These are phyloP conservation scores for Syndactyla subalaris DNA, from an alignment of 2,797 vertebrate genomes.

Conservation along the genomic window DNA sequence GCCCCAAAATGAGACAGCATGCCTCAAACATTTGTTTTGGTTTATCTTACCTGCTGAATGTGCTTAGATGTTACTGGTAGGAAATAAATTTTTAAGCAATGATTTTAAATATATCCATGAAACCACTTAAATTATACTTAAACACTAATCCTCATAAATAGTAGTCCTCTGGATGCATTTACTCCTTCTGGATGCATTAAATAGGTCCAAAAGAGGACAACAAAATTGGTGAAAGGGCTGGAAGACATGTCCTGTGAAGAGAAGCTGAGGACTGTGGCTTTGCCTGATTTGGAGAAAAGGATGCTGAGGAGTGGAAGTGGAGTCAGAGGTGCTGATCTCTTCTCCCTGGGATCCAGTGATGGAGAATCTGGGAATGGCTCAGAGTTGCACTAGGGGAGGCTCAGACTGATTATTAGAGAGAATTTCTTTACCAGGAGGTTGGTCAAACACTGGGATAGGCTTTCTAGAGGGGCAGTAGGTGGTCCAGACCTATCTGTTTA, in stretches of 20 bases:
- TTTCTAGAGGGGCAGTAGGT: rapidly evolving
- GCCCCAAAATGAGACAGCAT: not conserved
- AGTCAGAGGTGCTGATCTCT: not conserved
- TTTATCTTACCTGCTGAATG: not conserved
- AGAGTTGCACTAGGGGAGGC: not conserved
- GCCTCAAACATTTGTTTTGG: rapidly evolving
- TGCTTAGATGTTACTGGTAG: not conserved
- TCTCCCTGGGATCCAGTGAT: not conserved
- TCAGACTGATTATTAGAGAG: not conserved
- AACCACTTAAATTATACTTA: not conserved
- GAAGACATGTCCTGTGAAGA: not conserved
- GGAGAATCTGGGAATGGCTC: rapidly evolving
- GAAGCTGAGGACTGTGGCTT: rapidly evolving
- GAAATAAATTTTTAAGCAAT: not conserved
- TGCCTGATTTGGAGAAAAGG: not conserved
- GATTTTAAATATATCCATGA: not conserved
- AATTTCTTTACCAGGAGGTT: not conserved
- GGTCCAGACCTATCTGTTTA: not conserved
- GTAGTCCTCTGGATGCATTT: not conserved
- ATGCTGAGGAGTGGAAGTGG: not conserved
- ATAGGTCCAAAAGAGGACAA: not conserved
- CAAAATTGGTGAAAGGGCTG: not conserved
- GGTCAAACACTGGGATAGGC: not conserved
- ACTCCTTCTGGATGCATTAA: not conserved
- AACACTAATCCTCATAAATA: not conserved